These are phyloP conservation scores for Pediacus dermestoides DNA, from an alignment of 2,888 invertebrate genomes.

Conservation along the genomic window DNA sequence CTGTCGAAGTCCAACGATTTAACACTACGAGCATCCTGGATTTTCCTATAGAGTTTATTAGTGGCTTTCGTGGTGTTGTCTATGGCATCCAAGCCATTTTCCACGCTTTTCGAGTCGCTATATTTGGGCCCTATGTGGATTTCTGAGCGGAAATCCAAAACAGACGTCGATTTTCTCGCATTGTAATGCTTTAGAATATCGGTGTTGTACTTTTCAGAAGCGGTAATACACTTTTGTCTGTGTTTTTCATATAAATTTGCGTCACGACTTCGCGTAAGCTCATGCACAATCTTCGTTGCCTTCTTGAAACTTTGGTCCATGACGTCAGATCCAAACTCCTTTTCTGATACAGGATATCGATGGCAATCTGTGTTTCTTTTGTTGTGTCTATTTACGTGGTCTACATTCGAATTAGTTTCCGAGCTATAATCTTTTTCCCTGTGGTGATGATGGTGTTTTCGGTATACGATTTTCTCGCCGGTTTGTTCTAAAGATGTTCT, in stretches of 20 bases:
- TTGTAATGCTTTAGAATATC: slow-evolving; percentile 51
- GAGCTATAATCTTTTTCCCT: slow-evolving; percentile 55
- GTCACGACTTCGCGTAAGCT: slow-evolving; percentile 40
- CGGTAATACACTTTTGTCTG: slow-evolving; percentile 44
- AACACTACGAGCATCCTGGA: slow-evolving; percentile 58
- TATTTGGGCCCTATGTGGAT: slow-evolving; percentile 43
- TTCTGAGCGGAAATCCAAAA: slow-evolving; percentile 55
- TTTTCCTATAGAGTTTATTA: slow-evolving; percentile 36
- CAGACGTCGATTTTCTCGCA: slow-evolving; percentile 55
- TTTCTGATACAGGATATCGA: slow-evolving; percentile 28
- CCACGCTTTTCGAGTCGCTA: slow-evolving; percentile 47
- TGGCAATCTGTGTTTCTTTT: slow-evolving; percentile 30
- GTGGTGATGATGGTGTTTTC: slow-evolving; percentile 41
- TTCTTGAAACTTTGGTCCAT: slow-evolving; percentile 48
- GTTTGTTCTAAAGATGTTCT: slow-evolving; percentile 49
- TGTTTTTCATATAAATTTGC: slow-evolving; percentile 44
- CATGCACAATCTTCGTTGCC: slow-evolving; percentile 48
- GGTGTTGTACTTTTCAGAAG: slow-evolving; percentile 46
- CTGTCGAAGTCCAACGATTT: slow-evolving; percentile 76
- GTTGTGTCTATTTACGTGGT: slow-evolving; percentile 43
- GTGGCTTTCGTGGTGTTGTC: slow-evolving; percentile 47
- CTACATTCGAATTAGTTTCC: slow-evolving; percentile 58
- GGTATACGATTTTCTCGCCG: slow-evolving; percentile 32
- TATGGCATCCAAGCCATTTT: slow-evolving; percentile 50
- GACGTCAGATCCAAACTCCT: slow-evolving; percentile 35